phyloP scores from a whole-genome alignment of 1,140 invertebrate species.

The honey bee (Apis mellifera) region DNA sequence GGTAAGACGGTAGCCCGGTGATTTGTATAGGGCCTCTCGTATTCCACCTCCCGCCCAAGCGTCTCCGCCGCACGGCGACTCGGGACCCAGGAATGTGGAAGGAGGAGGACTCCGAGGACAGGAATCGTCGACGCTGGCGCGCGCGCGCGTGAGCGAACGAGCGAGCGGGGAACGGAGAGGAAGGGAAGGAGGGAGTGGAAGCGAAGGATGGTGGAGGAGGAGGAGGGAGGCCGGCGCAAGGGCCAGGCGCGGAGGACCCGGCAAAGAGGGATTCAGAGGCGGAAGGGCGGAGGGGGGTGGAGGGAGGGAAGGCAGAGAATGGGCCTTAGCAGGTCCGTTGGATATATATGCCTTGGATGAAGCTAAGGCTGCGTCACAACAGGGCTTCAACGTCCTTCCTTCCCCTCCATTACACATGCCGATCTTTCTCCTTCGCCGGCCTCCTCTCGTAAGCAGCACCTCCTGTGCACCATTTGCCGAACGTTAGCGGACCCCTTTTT shows the following conservation, averaged over 20 bases:
- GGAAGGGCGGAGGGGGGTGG: not conserved
- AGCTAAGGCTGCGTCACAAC: constrained; percentile 62
- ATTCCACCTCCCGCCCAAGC: constrained; percentile 72
- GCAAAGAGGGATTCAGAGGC: not conserved
- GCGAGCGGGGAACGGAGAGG: not conserved
- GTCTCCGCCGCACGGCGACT: constrained; percentile 52
- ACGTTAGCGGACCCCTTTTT: constrained; percentile 1
- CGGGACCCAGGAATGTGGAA: constrained; percentile 64
- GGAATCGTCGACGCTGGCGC: constrained; percentile 61
- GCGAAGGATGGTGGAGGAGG: constrained; percentile 4
- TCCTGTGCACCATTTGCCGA: constrained; percentile 56
- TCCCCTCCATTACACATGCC: constrained; percentile 51
- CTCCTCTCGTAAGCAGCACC: constrained; percentile 64
- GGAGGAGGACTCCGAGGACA: constrained; percentile 61
- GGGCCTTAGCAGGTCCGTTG: constrained; percentile 54
- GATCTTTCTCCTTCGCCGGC: constrained; percentile 46
- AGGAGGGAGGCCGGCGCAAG: not conserved
- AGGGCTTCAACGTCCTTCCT: constrained; percentile 64
- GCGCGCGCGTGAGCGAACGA: constrained; percentile 7
- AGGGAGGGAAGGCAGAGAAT: constrained; percentile 43
- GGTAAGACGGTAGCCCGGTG: constrained; percentile 78
- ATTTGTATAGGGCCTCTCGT: constrained; percentile 78
- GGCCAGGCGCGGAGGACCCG: constrained; percentile 13
- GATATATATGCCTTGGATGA: constrained; percentile 58
- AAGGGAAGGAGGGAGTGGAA: constrained; percentile 40